phyloP scores from a whole-genome alignment of 2,888 invertebrate species.

The Crioceris asparagi region DNA sequence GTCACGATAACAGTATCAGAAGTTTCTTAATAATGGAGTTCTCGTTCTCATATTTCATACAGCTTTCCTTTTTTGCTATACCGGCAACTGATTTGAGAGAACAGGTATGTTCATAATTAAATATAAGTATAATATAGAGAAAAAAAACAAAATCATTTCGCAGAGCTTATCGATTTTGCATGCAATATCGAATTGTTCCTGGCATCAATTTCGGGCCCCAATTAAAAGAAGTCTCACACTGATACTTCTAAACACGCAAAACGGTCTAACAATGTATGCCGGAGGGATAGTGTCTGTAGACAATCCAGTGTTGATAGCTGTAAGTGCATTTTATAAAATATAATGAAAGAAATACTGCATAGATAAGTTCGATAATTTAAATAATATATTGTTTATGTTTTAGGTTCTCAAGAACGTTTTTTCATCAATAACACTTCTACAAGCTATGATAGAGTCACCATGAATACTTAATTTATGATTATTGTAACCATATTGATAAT shows the following conservation, averaged over 20 bases:
- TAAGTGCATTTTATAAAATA: not conserved
- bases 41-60: too few relatives aligned
- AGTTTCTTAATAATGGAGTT: too few relatives aligned
- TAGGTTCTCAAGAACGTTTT: conserved; percentile 7
- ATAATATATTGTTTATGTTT: conserved; percentile 2
- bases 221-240: conserved; percentile 11
- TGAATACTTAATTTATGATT: too few relatives aligned
- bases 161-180: too few relatives aligned
- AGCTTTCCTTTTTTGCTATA: not conserved
- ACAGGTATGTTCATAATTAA: too few relatives aligned
- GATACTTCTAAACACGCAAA: conserved; percentile 13
- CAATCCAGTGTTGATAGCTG: not conserved
- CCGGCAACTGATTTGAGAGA: not conserved
- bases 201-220: conserved; percentile 14
- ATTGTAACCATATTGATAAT: too few relatives aligned
- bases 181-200: too few relatives aligned
- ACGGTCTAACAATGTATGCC: conserved; percentile 13
- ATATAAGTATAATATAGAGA: not conserved
- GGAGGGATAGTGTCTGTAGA: conserved; percentile 9
- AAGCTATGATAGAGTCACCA: conserved; percentile 1
- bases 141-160: not conserved
- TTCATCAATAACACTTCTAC: conserved; percentile 6
- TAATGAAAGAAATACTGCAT: too few relatives aligned
- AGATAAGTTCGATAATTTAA: too few relatives aligned
- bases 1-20: too few relatives aligned